Evolutionary conservation across 2,113 vertebrate species (phyloP).

Genomic region (Rhinichthys klamathensis): DNA sequence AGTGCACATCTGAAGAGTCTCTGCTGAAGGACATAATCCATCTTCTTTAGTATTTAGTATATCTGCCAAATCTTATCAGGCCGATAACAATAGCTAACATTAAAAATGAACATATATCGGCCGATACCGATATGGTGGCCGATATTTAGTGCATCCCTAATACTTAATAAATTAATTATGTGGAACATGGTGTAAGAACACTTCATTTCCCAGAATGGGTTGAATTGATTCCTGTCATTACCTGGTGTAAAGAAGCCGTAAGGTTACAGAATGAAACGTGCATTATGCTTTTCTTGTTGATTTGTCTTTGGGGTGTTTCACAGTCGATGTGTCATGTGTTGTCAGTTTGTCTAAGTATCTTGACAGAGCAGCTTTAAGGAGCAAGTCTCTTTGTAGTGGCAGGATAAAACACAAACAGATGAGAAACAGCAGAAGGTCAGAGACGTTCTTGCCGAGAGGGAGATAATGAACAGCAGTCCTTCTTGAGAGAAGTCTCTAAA

Average conservation of each 20-base stretch:
- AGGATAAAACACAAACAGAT: neutral
- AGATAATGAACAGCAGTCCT: constrained; percentile 15
- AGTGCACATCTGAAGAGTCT: too few relatives aligned
- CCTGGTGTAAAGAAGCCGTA: neutral
- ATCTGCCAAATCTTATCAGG: too few relatives aligned
- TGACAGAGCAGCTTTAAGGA: constrained; percentile 6
- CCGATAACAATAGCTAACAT: too few relatives aligned
- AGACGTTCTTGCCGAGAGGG: neutral
- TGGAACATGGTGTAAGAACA: neutral
- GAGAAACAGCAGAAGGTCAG: constrained; percentile 9
- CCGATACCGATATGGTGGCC: too few relatives aligned
- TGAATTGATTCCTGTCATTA: neutral
- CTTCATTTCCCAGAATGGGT: neutral
- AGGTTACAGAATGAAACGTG: neutral
- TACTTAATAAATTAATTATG: neutral
- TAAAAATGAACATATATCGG: too few relatives aligned
- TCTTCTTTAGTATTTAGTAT: too few relatives aligned
- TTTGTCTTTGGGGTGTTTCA: neutral
- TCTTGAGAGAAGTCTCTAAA: neutral
- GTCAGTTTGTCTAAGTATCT: neutral
- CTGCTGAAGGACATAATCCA: too few relatives aligned
- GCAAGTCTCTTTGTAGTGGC: constrained; percentile 2
- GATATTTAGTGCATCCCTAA: too few relatives aligned
- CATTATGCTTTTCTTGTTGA: neutral
- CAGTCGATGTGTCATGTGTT: neutral